Evolutionary conservation across 2,113 vertebrate species (phyloP).

Genomic region (Pseudopodoces humilis): DNA sequence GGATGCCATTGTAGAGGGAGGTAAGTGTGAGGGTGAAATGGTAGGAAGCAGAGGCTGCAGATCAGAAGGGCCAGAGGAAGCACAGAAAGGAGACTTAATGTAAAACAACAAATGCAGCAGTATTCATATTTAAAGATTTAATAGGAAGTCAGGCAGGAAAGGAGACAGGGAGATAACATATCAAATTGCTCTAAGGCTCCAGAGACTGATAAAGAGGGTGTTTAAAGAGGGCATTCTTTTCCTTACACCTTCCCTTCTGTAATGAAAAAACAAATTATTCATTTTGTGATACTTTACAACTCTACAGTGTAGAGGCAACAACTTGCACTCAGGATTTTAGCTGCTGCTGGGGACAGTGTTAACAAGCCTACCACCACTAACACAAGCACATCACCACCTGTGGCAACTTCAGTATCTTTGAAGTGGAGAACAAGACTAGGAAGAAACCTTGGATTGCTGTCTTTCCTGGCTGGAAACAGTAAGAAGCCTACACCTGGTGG

Average conservation of each 20-base stretch:
- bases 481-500: not conserved
- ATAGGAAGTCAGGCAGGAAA: not conserved
- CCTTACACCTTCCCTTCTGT: not conserved
- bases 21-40: not conserved
- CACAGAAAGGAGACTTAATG: not conserved
- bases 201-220: not conserved
- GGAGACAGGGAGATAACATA: not conserved
- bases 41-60: not conserved
- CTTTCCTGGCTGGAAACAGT: not conserved
- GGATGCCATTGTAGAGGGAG: not conserved
- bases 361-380: not conserved
- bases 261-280: not conserved
- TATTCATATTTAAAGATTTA: not conserved
- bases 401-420: not conserved
- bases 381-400: not conserved
- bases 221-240: not conserved
- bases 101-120: not conserved
- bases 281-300: not conserved
- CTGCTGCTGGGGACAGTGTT: not conserved
- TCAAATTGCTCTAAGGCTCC: fast-evolving
- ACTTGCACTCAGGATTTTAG: not conserved
- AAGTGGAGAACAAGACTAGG: not conserved
- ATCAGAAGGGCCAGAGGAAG: not conserved
- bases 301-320: not conserved
- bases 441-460: not conserved